Percentiles rank a stretch among this genome's conserved stretches.
Conservation (phyloP, 2,888 invertebrate species). For the Volucella zonaria region DNA sequence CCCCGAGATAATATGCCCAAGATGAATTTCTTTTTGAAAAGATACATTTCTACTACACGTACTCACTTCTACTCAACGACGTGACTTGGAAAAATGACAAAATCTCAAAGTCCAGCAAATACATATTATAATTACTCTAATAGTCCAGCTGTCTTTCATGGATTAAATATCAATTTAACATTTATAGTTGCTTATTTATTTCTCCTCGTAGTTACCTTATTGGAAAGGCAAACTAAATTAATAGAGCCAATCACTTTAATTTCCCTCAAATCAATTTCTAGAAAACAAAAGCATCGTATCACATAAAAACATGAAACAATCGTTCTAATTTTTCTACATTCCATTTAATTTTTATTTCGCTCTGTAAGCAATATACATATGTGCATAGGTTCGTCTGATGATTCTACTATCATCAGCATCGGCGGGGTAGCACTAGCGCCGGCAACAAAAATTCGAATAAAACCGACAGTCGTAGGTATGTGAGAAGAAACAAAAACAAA, state of each 20-base stretch:
- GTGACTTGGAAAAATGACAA: too few species aligned
- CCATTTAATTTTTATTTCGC: constrained; percentile 21
- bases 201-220: too few species aligned
- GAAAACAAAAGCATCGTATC: not conserved
- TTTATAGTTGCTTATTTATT: too few species aligned
- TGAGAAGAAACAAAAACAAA: constrained; percentile 51
- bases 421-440: constrained; percentile 68
- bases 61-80: too few species aligned
- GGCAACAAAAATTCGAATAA: constrained; percentile 70
- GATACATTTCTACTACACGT: not conserved
- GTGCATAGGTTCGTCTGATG: constrained; percentile 27
- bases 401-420: constrained; percentile 53
- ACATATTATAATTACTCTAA: too few species aligned
- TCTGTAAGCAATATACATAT: not conserved
- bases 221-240: not conserved
- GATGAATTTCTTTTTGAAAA: too few species aligned
- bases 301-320: constrained; percentile 1
- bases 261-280: not conserved
- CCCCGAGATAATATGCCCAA: not conserved
- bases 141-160: too few species aligned
- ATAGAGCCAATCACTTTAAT: not conserved
- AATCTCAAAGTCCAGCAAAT: too few species aligned
- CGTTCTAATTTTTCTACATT: constrained; percentile 14
- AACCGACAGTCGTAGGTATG: constrained; percentile 63
- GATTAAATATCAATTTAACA: too few species aligned